Conservation (phyloP, 1,140 invertebrate genomes). For the Mylabris phalerata region DNA sequence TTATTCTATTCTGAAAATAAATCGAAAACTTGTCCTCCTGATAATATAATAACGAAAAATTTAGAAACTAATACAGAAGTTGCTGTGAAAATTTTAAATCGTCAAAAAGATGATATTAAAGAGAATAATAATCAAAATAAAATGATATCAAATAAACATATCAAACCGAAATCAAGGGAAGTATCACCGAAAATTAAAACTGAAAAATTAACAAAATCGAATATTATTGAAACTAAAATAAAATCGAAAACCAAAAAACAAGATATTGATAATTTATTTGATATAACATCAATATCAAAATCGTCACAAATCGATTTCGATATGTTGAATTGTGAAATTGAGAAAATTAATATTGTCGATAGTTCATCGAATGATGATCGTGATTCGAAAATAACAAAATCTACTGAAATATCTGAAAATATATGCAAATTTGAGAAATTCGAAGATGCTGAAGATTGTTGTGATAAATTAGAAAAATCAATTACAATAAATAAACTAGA, state of each 20-base stretch:
- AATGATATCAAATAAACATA: conserved; percentile 8
- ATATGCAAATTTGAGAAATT: conserved; percentile 7
- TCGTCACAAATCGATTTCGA: background rate
- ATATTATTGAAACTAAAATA: background rate
- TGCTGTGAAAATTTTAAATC: conserved; percentile 28
- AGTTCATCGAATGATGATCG: conserved; percentile 17
- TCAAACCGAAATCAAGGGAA: conserved; percentile 4
- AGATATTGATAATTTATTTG: background rate
- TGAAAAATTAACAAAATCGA: conserved; percentile 7
- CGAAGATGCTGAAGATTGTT: conserved; percentile 28
- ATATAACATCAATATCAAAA: background rate
- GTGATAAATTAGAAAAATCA: conserved; percentile 3
- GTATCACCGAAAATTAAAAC: conserved; percentile 2
- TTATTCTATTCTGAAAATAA: conserved; percentile 11
- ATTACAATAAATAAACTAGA: conserved; percentile 1
- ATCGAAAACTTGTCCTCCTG: conserved; percentile 19
- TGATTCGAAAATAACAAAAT: background rate
- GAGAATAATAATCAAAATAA: conserved; percentile 10
- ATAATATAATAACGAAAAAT: conserved; percentile 30
- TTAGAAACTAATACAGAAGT: conserved; percentile 28
- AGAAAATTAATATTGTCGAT: conserved; percentile 21
- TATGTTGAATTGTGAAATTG: conserved; percentile 12
- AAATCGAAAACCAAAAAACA: too few relatives aligned
- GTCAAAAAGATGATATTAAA: conserved; percentile 11
- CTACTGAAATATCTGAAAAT: background rate